phyloP scores from a whole-genome alignment of 2,113 vertebrate genomes.

The Sakesphorus luctuosus region DNA sequence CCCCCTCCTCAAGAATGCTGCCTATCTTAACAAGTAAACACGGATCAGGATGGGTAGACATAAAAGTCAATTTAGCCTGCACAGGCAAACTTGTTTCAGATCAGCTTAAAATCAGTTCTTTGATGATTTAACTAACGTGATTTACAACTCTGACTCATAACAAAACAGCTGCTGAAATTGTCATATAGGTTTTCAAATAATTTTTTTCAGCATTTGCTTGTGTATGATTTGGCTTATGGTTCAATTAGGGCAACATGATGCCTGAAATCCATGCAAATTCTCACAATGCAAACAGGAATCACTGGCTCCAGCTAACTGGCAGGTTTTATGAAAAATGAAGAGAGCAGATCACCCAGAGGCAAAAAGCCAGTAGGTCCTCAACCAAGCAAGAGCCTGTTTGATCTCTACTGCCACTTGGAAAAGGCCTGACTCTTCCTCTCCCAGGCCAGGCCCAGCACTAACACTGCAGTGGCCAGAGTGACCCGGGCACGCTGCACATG shows the following conservation, averaged over 20 bases:
- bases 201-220: background rate
- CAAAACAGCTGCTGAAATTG: background rate
- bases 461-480: background rate
- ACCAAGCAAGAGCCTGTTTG: background rate
- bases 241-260: background rate
- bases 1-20: background rate
- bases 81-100: background rate
- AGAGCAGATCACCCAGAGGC: background rate
- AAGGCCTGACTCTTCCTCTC: background rate
- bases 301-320: background rate
- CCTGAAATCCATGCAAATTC: background rate
- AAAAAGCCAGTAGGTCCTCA: background rate
- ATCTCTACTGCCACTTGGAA: background rate
- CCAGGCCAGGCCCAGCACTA: background rate
- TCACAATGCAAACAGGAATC: background rate
- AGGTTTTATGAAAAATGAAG: background rate
- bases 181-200: background rate
- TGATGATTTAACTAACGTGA: background rate
- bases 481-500: accelerated
- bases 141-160: background rate
- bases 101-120: background rate
- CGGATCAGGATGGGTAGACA: background rate
- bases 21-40: background rate
- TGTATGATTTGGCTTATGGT: background rate
- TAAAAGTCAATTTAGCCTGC: background rate